Evolutionary conservation across 2,113 vertebrate species (phyloP), one percentile per base, ranked within the genome.

Genomic region (Telmatochromis sp.): DNA sequence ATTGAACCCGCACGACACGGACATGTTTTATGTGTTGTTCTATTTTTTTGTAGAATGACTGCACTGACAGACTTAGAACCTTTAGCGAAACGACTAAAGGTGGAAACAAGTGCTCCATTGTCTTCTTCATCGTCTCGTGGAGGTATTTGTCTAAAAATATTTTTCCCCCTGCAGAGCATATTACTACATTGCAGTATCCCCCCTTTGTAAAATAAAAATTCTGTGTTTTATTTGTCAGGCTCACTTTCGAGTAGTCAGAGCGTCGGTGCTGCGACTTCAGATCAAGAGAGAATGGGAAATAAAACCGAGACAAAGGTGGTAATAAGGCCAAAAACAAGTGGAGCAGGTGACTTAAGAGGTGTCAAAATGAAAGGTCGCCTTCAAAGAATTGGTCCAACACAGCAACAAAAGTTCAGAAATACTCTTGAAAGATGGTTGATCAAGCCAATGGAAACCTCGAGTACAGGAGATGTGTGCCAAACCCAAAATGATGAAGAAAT

Each of bases 21-120:
- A 23, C 1, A 6, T 9, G 21, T 82, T 10, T 75, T 7, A 26
- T n/a, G 7, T 78, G 9, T 60, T 83, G 11, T 6, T 57, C 58
- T 47, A 2, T 79, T 21, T 3, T 50, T 89, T 65, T 60, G 15
- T 11, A 96, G 95, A 85, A 93, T 96, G 91, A 88, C 91, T 85
- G 53, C 94, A 10, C 19, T 93, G 86, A 90, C 91, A 35, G 89
- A 94, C 65, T 87, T 89, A 81, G 91, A 95, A 82, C 94, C 93
- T 68, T 60, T 88, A 75, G 33, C 86, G 13, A 96, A 96, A 83
- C 91, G 82, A 89, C 14, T 90, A 7, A 93, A 55, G 50, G 63
- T 93, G 54, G 90, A 86, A 55, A 85, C 51, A 31, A 63, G 17
- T 54, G 26, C 17, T 11, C 47, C 37, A 60, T 8, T 17, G 1